Evolutionary conservation across 1,140 invertebrate genomes (phyloP), one percentile per base, ranked within the genome.

Genomic region (Papilio aristodemus): DNA sequence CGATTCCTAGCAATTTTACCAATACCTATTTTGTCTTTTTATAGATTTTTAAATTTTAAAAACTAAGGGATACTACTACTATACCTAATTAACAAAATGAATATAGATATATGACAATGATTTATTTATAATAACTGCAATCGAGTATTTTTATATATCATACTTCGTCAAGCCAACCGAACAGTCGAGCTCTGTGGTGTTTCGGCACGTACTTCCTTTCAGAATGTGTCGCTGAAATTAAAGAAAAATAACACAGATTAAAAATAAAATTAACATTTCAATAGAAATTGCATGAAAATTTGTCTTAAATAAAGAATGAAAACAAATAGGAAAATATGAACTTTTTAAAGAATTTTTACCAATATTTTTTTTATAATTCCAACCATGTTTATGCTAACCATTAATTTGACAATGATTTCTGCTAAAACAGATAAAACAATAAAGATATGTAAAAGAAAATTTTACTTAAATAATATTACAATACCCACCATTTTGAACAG

Each of bases 41-140:
- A 32, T 2, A 6, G 27, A 3, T 32, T 6, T 32, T 6, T 32
- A 6, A n/a, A n/a, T n/a, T n/a, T n/a, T n/a, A n/a, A 32, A 32
- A 32, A 32, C 27, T 32, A 32, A 32, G 27, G 27, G 6, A 32
- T 6, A 6, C 6, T 3, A 4, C 0, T 0, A 46, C 8, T 46
- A 14, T 17, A 11, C 3, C 11, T 22, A 11, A 22, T 11, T 11
- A 22, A 13, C 8, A 54, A 9, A 9, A 25, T 22, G 19, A 46
- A 17, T 1, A 10, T 17, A 46, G n/a, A 25, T 10, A 13, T 22
- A 19, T 50, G 19, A 54, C 19, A 54, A 22, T 10, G 46, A 54
- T 54, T 54, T 54, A 54, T 54, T 54, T 32, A 58, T 58, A 11
- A 13, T 11, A 11, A 54, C 46, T 54, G 22, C 46, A 54, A 19